Conservation (phyloP, 2,888 invertebrate species). For the Andrena trimmerana region DNA sequence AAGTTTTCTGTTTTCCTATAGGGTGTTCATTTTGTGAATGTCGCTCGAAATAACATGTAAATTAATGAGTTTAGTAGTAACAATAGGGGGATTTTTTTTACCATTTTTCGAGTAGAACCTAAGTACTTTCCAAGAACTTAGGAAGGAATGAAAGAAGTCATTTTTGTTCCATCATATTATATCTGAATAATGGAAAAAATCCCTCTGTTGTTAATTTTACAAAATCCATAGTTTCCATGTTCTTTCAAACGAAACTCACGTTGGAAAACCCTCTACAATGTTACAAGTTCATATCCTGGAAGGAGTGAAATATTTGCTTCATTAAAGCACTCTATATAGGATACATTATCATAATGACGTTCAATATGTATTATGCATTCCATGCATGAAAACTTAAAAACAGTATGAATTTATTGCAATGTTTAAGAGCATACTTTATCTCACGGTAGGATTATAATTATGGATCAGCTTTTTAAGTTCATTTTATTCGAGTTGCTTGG, state of each 20-base stretch:
- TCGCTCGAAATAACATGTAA: not conserved
- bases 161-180: not conserved
- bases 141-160: not conserved
- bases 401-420: slow-evolving; percentile 17
- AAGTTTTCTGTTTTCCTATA: too few species aligned
- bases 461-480: not conserved
- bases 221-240: not conserved
- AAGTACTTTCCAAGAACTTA: not conserved
- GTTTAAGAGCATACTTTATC: slow-evolving; percentile 9
- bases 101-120: not conserved
- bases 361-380: slow-evolving; percentile 9
- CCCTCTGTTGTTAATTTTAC: not conserved
- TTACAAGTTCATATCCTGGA: slow-evolving; percentile 19
- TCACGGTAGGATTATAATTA: not conserved
- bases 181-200: not conserved
- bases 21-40: too few species aligned
- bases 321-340: slow-evolving; percentile 15
- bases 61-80: not conserved
- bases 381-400: slow-evolving; percentile 21
- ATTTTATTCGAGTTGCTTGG: not conserved
- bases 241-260: not conserved
- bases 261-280: not conserved
- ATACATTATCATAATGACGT: slow-evolving; percentile 26
- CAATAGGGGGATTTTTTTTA: not conserved
- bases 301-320: slow-evolving; percentile 17